Base-by-base conservation (phyloP, 2,113 vertebrate genomes). In the Circaetus gallicus region DNA sequence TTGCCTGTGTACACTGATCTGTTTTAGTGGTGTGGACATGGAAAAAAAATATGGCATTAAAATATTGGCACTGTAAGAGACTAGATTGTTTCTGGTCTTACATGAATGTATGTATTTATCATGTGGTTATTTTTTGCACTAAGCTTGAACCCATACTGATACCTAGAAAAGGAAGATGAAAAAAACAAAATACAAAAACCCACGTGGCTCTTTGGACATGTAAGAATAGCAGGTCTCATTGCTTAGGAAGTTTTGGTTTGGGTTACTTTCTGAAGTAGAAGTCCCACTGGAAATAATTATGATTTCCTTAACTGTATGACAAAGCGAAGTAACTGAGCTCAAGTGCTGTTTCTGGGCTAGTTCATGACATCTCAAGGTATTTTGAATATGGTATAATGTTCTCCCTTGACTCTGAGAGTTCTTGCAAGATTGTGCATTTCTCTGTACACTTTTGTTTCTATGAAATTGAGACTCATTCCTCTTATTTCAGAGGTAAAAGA, bases 201-300 rank as follows among this genome's bases (percentile, higher is more conserved):
- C 49, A 15, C 0, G 0, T 11, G 55, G 11, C 6, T 24, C 0
- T 45, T 66, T 25, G 45, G 76, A 7, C 31, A 7, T 1, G 29
- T 15, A 11, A 4, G 40, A 90, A 43, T 6, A 66, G 49, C n/a
- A 26, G 19, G 18, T 13, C 13, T 25, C 38, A 3, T 14, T 2
- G 38, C 40, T 61, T 7, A 3, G 36, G n/a, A 34, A 3, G 9
- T 11, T 11, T 66, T 59, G 19, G n/a, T 45, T 13, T 8, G 26
- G 18, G 40, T 34, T 32, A 13, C 32, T 36, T 28, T 42, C 76
- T 59, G 47, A 40, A 43, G 25, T 2, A 47, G 61, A 66, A 59
- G 11, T 47, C 58, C 36, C 34, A 25, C 42, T 47, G 74, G 66
- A 32, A 85, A 85, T 76, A 59, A 71, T 71, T 28, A 4, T 1